These are phyloP conservation scores for Fragum fragum DNA, from an alignment of 2,888 invertebrate genomes.

Conservation along the genomic window DNA sequence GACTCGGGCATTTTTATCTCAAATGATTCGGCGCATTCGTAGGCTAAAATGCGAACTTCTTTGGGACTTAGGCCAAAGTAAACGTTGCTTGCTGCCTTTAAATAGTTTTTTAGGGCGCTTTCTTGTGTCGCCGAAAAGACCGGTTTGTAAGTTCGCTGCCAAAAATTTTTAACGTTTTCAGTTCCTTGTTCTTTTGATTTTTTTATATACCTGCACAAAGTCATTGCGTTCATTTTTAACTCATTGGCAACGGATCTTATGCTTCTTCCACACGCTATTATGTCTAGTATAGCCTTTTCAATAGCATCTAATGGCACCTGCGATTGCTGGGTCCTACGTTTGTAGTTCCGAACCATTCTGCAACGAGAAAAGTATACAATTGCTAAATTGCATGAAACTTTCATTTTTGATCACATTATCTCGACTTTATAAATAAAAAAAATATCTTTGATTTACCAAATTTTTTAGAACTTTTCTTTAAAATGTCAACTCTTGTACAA, in stretches of 20 bases:
- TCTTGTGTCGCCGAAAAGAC: too few relatives aligned
- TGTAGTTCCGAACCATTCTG: too few relatives aligned
- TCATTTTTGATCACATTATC: too few relatives aligned
- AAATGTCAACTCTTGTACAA: too few relatives aligned
- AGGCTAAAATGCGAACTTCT: conserved; percentile 37
- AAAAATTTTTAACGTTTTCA: neutral
- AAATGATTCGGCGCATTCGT: conserved; percentile 45
- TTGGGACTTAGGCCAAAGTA: conserved; percentile 36
- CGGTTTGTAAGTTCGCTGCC: neutral
- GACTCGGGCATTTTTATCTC: conserved; percentile 33
- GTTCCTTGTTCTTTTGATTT: neutral
- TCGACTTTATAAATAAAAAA: too few relatives aligned
- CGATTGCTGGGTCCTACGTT: too few relatives aligned
- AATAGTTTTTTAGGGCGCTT: too few relatives aligned
- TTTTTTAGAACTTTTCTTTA: too few relatives aligned
- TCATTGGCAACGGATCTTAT: conserved; percentile 13
- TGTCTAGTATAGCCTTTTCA: neutral
- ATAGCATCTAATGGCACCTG: neutral
- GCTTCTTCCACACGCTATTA: neutral
- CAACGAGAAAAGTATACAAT: too few relatives aligned
- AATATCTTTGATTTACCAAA: too few relatives aligned
- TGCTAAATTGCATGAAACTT: too few relatives aligned
- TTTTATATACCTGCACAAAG: conserved; percentile 2
- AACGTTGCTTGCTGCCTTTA: too few relatives aligned
- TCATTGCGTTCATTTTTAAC: conserved; percentile 9